phyloP scores from a whole-genome alignment of 1,140 invertebrate species.

The Drosophila sucinea region DNA sequence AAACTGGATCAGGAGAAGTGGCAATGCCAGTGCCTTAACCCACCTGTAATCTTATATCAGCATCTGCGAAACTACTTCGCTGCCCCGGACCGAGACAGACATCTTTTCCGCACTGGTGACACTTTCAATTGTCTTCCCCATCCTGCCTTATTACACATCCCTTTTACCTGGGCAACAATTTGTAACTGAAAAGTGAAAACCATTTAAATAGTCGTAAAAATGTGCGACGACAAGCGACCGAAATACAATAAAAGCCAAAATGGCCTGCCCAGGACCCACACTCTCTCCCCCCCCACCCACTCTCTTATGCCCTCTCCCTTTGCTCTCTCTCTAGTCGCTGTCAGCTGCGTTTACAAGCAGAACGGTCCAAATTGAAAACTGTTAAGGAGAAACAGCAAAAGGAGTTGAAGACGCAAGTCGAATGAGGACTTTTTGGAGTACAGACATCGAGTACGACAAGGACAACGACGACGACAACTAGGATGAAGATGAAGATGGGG shows the following conservation, averaged over 20 bases:
- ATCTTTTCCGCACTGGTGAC: not conserved
- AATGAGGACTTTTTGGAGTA: conserved; percentile 16
- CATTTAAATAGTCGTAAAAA: conserved; percentile 79
- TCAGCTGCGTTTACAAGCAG: conserved; percentile 75
- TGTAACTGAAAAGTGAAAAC: conserved; percentile 69
- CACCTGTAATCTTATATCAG: conserved; percentile 15
- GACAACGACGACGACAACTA: conserved; percentile 50
- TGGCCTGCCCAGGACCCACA: conserved; percentile 29
- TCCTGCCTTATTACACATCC: not conserved
- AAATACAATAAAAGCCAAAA: conserved; percentile 72
- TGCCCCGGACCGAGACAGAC: not conserved
- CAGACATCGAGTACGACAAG: conserved; percentile 42
- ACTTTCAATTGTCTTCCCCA: conserved; percentile 15
- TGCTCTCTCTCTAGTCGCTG: conserved; percentile 45
- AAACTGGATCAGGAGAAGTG: not conserved
- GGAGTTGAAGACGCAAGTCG: conserved; percentile 15
- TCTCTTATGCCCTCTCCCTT: no score
- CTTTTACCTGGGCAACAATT: conserved; percentile 56
- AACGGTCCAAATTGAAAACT: conserved; percentile 73
- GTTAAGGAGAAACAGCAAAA: conserved; percentile 50
- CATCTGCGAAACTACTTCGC: conserved; percentile 2
- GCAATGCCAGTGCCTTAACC: conserved; percentile 4
- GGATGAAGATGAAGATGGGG: no score
- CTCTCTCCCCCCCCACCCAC: not conserved
- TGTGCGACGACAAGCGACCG: conserved; percentile 71